phyloP scores from a whole-genome alignment of 2,113 vertebrate species.

The human region DNA sequence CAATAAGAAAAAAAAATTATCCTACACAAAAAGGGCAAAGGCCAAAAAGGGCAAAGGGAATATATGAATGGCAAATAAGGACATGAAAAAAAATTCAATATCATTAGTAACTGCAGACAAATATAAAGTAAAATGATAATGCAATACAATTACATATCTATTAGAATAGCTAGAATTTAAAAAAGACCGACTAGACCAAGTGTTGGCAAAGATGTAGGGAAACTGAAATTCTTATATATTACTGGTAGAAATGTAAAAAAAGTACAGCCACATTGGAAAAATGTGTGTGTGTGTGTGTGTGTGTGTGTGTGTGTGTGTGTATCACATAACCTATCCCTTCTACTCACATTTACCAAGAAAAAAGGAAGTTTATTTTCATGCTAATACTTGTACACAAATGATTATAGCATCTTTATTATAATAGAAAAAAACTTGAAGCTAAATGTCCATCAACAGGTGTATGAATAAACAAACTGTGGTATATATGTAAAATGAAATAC shows the following conservation, averaged over 20 bases:
- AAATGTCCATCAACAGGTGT: not conserved
- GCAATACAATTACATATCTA: not conserved
- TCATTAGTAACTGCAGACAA: not conserved
- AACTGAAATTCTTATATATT: not conserved
- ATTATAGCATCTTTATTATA: not conserved
- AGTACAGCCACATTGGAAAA: not conserved
- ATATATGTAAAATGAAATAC: not conserved
- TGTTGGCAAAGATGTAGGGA: not conserved
- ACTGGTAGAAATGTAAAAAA: not conserved
- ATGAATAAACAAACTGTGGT: not conserved
- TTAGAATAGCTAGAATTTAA: not conserved
- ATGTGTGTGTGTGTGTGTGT: too few species aligned
- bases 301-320: not conserved
- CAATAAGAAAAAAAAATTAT: not conserved
- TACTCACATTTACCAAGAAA: not conserved
- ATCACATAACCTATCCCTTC: not conserved
- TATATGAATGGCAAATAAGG: not conserved
- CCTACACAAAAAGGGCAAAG: not conserved
- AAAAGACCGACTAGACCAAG: not conserved
- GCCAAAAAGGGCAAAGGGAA: not conserved
- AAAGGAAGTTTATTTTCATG: not conserved
- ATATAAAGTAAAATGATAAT: not conserved
- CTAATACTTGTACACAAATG: not conserved
- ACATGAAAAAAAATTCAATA: not conserved
- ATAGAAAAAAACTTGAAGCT: not conserved